phyloP scores from a whole-genome alignment of 64 coral and sea anemone species.

The Orbicella faveolata region DNA sequence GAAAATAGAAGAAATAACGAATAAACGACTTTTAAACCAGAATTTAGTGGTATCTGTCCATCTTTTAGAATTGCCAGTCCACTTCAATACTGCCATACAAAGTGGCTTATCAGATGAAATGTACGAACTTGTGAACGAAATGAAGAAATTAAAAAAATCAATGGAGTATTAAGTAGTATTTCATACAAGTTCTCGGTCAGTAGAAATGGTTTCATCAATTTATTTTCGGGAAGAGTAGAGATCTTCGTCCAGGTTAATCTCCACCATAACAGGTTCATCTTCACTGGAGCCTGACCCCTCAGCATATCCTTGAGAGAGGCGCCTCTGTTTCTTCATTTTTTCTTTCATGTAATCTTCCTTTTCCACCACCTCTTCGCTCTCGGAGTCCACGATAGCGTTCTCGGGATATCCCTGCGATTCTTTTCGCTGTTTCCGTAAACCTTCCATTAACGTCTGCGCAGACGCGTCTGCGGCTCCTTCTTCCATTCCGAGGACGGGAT shows the following conservation, averaged over 20 bases:
- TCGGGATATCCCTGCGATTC: conserved; percentile 48
- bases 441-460: conserved; percentile 1
- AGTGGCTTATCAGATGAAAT: no score
- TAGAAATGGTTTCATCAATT: not conserved
- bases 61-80: no score
- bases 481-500: not conserved
- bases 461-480: not conserved
- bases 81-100: no score
- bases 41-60: no score
- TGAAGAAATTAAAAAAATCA: no score
- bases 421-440: conserved; percentile 29
- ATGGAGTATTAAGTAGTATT: no score
- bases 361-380: conserved; percentile 25
- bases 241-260: conserved; percentile 38
- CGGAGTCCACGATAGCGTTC: conserved; percentile 55
- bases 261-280: conserved; percentile 36
- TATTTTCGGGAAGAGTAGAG: not conserved
- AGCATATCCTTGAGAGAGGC: conserved; percentile 38
- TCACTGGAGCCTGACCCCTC: conserved; percentile 16
- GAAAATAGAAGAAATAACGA: no score
- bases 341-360: conserved; percentile 44
- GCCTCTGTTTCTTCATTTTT: conserved; percentile 52
- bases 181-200: no score
- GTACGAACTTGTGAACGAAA: no score
- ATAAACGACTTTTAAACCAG: no score